Percentiles rank a stretch among this genome's conserved stretches.
phyloP scores from a whole-genome alignment of 2,797 vertebrate species.

The Rachycentron canadum region DNA sequence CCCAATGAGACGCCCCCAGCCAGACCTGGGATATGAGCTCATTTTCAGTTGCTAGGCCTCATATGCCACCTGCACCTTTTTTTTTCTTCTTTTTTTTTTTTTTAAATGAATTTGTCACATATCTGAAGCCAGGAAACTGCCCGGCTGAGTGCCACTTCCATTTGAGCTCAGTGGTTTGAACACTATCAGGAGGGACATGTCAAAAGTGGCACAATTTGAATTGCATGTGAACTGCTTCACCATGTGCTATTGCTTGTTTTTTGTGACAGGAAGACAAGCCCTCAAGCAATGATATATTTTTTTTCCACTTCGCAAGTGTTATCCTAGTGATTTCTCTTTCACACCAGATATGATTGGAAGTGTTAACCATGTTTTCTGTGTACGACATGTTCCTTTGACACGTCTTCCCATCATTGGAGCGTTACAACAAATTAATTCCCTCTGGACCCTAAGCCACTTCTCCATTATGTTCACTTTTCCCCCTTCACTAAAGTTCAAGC shows the following conservation, averaged over 20 bases:
- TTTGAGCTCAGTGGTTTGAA: constrained; percentile 66
- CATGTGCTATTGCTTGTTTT: constrained; percentile 54
- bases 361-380: constrained; percentile 66
- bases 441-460: constrained; percentile 54
- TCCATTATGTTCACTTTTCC: constrained; percentile 49
- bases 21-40: constrained; percentile 59
- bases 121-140: constrained; percentile 52
- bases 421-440: constrained; percentile 76
- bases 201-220: constrained; percentile 65
- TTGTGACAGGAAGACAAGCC: constrained; percentile 60
- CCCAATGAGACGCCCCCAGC: constrained; percentile 58
- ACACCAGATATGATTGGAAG: constrained; percentile 60
- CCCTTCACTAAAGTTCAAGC: constrained; percentile 61
- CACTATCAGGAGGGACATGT: constrained; percentile 66
- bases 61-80: constrained; percentile 76
- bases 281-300: constrained; percentile 48
- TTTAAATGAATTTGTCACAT: constrained; percentile 75
- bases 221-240: constrained; percentile 52
- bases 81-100: too few species aligned
- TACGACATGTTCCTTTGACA: constrained; percentile 63
- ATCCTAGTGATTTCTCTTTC: constrained; percentile 57
- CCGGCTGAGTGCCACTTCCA: constrained; percentile 59
- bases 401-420: constrained; percentile 55
- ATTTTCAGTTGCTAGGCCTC: constrained; percentile 58
- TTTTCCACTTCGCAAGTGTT: constrained; percentile 45